A percentile compares a stretch with the other conserved stretches of the same genome.
Conservation (phyloP, 2,797 vertebrate species). For the Sitta carolinensis region DNA sequence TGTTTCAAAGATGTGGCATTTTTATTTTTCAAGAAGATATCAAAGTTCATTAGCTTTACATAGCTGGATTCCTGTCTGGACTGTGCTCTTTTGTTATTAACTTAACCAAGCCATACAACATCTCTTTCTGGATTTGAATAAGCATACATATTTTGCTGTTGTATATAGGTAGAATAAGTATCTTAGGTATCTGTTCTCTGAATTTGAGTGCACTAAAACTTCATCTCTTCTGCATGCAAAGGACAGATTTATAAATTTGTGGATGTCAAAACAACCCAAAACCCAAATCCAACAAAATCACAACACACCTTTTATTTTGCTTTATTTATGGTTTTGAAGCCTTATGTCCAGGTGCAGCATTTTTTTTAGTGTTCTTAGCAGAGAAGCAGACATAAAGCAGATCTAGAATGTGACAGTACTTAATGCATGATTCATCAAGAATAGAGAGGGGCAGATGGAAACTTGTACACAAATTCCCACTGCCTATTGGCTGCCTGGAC, state of each 20-base stretch:
- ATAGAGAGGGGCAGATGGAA: conserved; percentile 23
- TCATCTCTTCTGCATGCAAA: not conserved
- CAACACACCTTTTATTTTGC: not conserved
- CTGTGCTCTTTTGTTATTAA: not conserved
- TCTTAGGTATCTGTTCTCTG: not conserved
- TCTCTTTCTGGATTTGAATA: not conserved
- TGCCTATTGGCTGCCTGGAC: not conserved
- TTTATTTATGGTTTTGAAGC: not conserved
- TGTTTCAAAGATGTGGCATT: not conserved
- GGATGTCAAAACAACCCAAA: not conserved
- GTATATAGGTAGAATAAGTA: not conserved
- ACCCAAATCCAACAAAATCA: not conserved
- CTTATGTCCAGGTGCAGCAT: not conserved
- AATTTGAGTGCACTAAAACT: not conserved
- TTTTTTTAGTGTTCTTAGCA: not conserved
- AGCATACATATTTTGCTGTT: not conserved
- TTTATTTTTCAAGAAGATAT: not conserved
- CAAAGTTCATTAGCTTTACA: not conserved
- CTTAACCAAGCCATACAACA: not conserved
- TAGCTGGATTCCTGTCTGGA: not conserved
- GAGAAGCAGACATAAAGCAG: conserved; percentile 15
- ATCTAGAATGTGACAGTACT: not conserved
- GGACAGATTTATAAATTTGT: not conserved
- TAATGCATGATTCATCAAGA: not conserved
- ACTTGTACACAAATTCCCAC: not conserved